Evolutionary conservation across 2,113 vertebrate species (phyloP).

Genomic region (Clarias batrachus): DNA sequence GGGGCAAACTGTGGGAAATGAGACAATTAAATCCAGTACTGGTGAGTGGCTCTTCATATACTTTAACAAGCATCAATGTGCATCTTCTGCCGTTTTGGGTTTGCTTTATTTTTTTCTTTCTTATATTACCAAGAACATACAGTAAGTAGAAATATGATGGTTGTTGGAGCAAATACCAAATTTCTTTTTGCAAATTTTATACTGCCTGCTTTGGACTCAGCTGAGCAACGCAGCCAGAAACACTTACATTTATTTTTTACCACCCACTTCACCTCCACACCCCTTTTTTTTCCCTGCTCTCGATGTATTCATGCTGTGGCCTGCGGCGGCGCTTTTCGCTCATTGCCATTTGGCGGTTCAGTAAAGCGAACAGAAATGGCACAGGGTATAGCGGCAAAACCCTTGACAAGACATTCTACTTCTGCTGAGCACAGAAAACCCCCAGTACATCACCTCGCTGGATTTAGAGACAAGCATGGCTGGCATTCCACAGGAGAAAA

Average conservation of each 20-base stretch:
- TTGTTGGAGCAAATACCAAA: constrained; percentile 8
- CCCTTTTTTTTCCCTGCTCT: not conserved
- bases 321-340: constrained; percentile 13
- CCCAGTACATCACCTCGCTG: constrained; percentile 2
- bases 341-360: constrained; percentile 42
- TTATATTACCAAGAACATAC: not conserved
- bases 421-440: constrained; percentile 21
- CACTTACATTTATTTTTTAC: constrained; percentile 22
- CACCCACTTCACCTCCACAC: not conserved
- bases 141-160: constrained; percentile 2
- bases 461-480: constrained; percentile 22
- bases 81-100: not conserved
- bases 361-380: constrained; percentile 39
- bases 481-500: constrained; percentile 11
- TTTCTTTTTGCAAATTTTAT: constrained; percentile 40
- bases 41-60: constrained; percentile 67
- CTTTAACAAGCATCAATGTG: not conserved
- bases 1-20: constrained; percentile 92
- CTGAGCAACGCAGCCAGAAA: constrained; percentile 23
- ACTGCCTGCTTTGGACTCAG: constrained; percentile 2
- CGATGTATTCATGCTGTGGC: constrained; percentile 13
- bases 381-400: constrained; percentile 16
- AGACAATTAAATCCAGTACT: constrained; percentile 95
- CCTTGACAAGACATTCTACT: constrained; percentile 43
- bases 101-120: not conserved